A percentile compares a stretch with the other conserved stretches of the same genome.
Conservation (phyloP, 1,140 invertebrate genomes). For the Calephelis virginiensis region DNA sequence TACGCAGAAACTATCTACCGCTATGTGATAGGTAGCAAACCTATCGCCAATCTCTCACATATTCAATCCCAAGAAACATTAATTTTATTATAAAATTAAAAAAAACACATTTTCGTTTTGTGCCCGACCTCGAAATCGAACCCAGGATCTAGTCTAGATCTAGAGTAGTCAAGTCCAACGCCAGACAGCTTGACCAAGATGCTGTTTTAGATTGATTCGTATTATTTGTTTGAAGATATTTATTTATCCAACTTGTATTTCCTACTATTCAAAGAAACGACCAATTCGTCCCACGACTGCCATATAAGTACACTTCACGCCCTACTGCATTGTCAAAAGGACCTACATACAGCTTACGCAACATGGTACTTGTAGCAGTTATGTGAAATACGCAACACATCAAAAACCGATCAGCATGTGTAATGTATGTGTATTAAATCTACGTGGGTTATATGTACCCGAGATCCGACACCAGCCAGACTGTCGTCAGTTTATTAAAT, state of each 20-base stretch:
- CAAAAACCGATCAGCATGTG: slow-evolving; percentile 14
- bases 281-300: slow-evolving; percentile 16
- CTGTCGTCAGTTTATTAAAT: too few species aligned
- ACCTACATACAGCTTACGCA: slow-evolving; percentile 29
- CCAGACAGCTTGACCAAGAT: too few species aligned
- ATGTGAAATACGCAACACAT: slow-evolving; percentile 11
- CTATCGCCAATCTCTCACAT: too few species aligned
- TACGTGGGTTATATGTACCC: not conserved
- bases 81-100: too few species aligned
- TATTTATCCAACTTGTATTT: not conserved
- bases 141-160: too few species aligned
- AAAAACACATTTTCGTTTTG: too few species aligned
- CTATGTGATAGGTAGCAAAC: too few species aligned
- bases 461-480: too few species aligned
- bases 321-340: slow-evolving; percentile 19
- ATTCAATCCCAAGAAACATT: too few species aligned
- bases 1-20: too few species aligned
- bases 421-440: slow-evolving; percentile 4
- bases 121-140: too few species aligned
- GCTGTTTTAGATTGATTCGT: not conserved
- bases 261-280: slow-evolving; percentile 18
- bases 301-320: slow-evolving; percentile 10
- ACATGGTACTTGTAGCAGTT: slow-evolving; percentile 10
- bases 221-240: not conserved
- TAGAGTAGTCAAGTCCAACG: too few species aligned